Percentiles rank a stretch among this genome's conserved stretches.
Conservation (phyloP, 2,888 invertebrate genomes). For the Orchesella flavescens region DNA sequence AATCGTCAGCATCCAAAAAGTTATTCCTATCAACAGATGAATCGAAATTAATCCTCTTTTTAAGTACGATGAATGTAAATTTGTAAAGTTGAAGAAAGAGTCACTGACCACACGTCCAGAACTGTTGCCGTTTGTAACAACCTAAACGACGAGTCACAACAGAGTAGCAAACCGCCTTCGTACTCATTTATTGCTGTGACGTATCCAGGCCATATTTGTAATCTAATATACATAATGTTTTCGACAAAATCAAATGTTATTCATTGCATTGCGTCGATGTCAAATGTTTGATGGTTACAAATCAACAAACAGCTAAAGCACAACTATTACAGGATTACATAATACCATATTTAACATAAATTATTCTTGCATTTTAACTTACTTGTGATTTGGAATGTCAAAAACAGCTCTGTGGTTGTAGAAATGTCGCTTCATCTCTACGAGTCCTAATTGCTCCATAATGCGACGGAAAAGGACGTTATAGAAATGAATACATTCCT, state of each 20-base stretch:
- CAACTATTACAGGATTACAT: background rate
- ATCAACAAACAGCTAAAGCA: background rate
- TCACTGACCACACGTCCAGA: slow-evolving; percentile 65
- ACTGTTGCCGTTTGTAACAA: slow-evolving; percentile 88
- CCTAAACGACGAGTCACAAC: slow-evolving; percentile 89
- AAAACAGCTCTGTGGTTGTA: slow-evolving; percentile 82
- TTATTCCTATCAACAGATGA: background rate
- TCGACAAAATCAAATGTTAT: background rate
- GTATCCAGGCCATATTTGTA: slow-evolving; percentile 95
- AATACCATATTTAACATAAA: background rate
- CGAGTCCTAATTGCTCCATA: slow-evolving; percentile 84
- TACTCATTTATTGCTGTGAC: slow-evolving; percentile 89
- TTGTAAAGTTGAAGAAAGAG: background rate
- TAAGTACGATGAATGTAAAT: too few relatives aligned
- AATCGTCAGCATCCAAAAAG: background rate
- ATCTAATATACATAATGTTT: slow-evolving; percentile 74
- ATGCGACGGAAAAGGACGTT: slow-evolving; percentile 87
- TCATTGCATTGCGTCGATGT: background rate
- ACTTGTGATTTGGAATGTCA: slow-evolving; percentile 77
- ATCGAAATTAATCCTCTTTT: background rate
- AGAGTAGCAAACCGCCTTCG: slow-evolving; percentile 91
- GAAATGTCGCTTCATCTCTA: slow-evolving; percentile 85
- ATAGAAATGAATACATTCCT: slow-evolving; percentile 84
- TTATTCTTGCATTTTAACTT: too few relatives aligned
- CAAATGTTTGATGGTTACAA: too few relatives aligned